Percentiles rank a stretch among this genome's conserved stretches.
phyloP scores from a whole-genome alignment of 2,888 invertebrate genomes.

The Drosophila greeni region DNA sequence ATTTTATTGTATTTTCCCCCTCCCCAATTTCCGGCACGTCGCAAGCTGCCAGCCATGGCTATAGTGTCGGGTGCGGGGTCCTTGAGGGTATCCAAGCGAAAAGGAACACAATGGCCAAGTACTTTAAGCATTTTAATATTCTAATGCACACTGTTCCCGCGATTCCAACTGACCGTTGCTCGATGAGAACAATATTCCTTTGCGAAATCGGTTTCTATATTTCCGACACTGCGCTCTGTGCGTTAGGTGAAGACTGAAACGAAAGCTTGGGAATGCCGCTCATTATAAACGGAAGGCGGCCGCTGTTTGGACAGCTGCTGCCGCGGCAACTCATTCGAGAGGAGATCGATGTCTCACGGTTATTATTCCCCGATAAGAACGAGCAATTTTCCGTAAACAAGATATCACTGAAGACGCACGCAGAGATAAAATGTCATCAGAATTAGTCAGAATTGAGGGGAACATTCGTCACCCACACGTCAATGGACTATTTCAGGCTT shows the following conservation, averaged over 20 bases:
- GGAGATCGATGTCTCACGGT: slow-evolving; percentile 6
- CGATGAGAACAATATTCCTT: neutral
- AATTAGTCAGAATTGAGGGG: slow-evolving; percentile 9
- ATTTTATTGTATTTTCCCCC: neutral
- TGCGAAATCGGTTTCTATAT: neutral
- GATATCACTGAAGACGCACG: slow-evolving; percentile 1
- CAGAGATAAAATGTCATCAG: slow-evolving; percentile 7
- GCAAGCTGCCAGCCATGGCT: slow-evolving; percentile 36
- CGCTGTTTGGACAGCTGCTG: slow-evolving; percentile 23
- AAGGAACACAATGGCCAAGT: slow-evolving; percentile 21
- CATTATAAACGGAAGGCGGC: slow-evolving; percentile 13
- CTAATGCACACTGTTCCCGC: slow-evolving; percentile 2
- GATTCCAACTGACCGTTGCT: slow-evolving; percentile 13
- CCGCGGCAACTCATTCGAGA: neutral
- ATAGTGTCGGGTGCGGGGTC: slow-evolving; percentile 32
- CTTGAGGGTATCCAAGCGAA: slow-evolving; percentile 20
- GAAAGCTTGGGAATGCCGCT: neutral
- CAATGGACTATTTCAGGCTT: neutral
- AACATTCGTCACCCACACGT: neutral
- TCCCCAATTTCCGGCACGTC: slow-evolving; percentile 12
- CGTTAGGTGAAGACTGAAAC: slow-evolving; percentile 18
- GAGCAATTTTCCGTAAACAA: slow-evolving; percentile 3
- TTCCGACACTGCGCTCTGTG: slow-evolving; percentile 4
- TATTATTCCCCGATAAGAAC: slow-evolving; percentile 3
- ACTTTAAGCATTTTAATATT: slow-evolving; percentile 26